Evolutionary conservation across 2,797 vertebrate genomes (phyloP).

Genomic region (Australoheros facetus): DNA sequence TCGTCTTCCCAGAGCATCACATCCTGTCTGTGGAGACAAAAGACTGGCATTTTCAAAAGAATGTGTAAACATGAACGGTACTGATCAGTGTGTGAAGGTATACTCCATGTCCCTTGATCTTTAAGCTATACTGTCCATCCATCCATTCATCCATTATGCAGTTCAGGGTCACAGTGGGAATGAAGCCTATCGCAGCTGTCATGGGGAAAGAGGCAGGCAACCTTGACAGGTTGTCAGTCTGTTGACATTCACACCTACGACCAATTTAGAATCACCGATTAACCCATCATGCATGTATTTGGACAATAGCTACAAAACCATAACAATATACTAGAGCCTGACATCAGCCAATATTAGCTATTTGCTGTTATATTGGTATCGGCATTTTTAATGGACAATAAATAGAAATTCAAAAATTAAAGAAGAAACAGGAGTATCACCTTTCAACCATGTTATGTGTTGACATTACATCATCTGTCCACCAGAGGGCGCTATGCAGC

Average conservation of each 20-base stretch:
- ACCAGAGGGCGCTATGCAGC: not conserved
- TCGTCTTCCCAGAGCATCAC: conserved; percentile 8
- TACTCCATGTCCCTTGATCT: not conserved
- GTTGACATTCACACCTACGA: not conserved
- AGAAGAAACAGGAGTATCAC: not conserved
- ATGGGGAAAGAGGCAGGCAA: too few relatives aligned
- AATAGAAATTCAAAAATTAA: not conserved
- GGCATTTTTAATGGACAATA: not conserved
- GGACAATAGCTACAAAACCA: too few relatives aligned
- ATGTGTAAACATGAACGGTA: not conserved
- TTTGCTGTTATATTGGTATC: not conserved
- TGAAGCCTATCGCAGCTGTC: not conserved
- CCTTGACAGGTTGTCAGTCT: too few relatives aligned
- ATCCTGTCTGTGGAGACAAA: conserved; percentile 13
- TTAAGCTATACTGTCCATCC: not conserved
- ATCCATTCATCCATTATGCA: not conserved
- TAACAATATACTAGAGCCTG: not conserved
- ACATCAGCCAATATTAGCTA: not conserved
- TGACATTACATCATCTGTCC: not conserved
- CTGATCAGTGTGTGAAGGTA: not conserved
- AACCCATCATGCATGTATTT: too few relatives aligned
- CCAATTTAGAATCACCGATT: too few relatives aligned
- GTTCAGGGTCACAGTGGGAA: not conserved
- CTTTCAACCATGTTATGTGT: not conserved
- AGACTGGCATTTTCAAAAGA: not conserved